These are phyloP conservation scores for Gymnosoma rotundatum DNA, from an alignment of 2,888 invertebrate genomes.

Conservation along the genomic window DNA sequence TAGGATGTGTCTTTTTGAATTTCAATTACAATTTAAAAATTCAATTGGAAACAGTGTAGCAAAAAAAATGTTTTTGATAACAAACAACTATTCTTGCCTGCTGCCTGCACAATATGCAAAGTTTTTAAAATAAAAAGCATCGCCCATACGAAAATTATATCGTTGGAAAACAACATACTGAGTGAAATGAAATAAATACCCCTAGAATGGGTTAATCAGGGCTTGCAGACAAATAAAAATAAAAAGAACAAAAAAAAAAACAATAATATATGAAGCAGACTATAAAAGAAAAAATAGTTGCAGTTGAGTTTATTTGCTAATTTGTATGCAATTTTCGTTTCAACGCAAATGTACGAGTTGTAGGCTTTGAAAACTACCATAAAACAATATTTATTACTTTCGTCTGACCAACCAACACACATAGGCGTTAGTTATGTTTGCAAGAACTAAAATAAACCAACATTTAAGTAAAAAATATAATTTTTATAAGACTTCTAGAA, in stretches of 20 bases:
- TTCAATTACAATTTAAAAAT: neutral
- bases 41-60: conserved; percentile 39
- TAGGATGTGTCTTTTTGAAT: too few species aligned
- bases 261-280: conserved; percentile 24
- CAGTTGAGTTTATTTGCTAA: conserved; percentile 41
- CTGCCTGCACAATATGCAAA: conserved; percentile 48
- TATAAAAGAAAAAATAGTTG: conserved; percentile 48
- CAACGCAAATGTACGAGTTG: conserved; percentile 43
- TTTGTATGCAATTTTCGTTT: conserved; percentile 68
- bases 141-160: conserved; percentile 49
- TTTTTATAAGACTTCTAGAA: conserved; percentile 49
- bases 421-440: neutral
- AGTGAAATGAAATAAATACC: conserved; percentile 37
- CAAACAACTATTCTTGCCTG: conserved; percentile 20
- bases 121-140: neutral
- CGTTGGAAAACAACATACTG: neutral
- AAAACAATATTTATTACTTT: conserved; percentile 64
- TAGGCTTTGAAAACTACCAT: conserved; percentile 52
- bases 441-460: conserved; percentile 31
- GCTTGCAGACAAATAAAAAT: conserved; percentile 24
- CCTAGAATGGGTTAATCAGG: conserved; percentile 66
- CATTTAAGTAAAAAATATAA: conserved; percentile 12
- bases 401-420: conserved; percentile 41
- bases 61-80: conserved; percentile 16
- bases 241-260: neutral